phyloP scores from a whole-genome alignment of 2,888 invertebrate genomes.

The Monopis laevigella region DNA sequence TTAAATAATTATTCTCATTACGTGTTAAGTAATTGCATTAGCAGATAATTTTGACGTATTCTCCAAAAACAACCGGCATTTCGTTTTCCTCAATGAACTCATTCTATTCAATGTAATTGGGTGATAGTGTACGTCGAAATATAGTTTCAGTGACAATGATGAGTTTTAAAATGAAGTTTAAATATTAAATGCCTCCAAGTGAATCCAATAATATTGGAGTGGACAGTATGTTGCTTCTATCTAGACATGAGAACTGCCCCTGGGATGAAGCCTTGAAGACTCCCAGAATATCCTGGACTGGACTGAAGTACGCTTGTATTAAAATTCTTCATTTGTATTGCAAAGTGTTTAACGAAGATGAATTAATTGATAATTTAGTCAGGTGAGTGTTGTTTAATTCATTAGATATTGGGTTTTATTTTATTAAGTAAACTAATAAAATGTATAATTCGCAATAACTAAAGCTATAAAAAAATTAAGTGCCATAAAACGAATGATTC shows the following conservation, averaged over 20 bases:
- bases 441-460: too few relatives aligned
- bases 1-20: too few relatives aligned
- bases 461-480: too few relatives aligned
- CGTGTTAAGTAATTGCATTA: too few relatives aligned
- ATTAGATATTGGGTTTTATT: too few relatives aligned
- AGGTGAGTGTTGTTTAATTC: too few relatives aligned
- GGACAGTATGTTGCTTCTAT: slow-evolving; percentile 70
- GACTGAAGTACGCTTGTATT: slow-evolving; percentile 83
- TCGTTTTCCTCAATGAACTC: slow-evolving; percentile 2
- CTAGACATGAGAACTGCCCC: slow-evolving; percentile 71
- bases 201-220: slow-evolving; percentile 35
- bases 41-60: too few relatives aligned
- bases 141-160: too few relatives aligned
- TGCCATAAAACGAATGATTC: too few relatives aligned
- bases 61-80: too few relatives aligned
- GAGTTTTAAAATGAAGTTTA: too few relatives aligned
- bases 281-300: slow-evolving; percentile 78
- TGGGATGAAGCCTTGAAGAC: slow-evolving; percentile 66
- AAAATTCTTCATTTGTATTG: slow-evolving; percentile 86
- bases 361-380: slow-evolving; percentile 80
- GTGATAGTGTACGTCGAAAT: not conserved
- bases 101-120: not conserved
- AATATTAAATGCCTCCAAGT: slow-evolving; percentile 64
- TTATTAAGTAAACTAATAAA: too few relatives aligned
- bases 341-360: slow-evolving; percentile 85